Base-by-base conservation (phyloP, 2,797 vertebrate genomes). In the Darevskia nairensis region DNA sequence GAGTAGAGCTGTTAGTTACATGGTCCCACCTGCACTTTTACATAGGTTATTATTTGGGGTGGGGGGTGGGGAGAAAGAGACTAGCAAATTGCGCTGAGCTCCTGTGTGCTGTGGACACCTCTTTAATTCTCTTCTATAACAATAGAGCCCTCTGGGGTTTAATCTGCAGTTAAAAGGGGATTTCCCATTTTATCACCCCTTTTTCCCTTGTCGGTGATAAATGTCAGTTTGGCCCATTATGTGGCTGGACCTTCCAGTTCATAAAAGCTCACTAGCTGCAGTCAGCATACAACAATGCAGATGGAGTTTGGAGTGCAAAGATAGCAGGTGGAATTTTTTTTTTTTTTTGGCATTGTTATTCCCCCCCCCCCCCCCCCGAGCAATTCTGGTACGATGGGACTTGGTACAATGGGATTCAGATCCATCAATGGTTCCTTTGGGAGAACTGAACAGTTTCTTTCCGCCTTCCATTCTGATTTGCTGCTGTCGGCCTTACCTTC, bases 171-270 rank as follows among this genome's bases (percentile, higher is more conserved):
- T 77, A 7, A 86, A 76, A 75, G 32, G 5, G 0, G 44, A 64
- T 21, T 77, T 85, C n/a, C 69, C 35, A 8, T 91, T 80, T 80
- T 29, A 23, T 68, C 66, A 29, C 44, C 93, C 44, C 72, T 61
- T 23, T 0, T 35, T 93, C 64, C 46, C 55, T 71, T 64, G 0
- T 6, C 50, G 50, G 13, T 77, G 90, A 86, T n/a, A 84, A 86
- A 72, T 82, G 86, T 23, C 64, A 82, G 83, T 90, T 87, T n/a
- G 88, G 78, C 41, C 82, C 76, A 59, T 76, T 64, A 61, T 76
- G 77, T 69, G 86, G 72, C 15, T 35, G 55, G 78, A 66, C 41
- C 41, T 80, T 81, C 41, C 44, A 32, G 76, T 89, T 55, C 25
- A n/a, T 11, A 32, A 44, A 55, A 44, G 61, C 66, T 78, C 11